A percentile compares a stretch with the other conserved stretches of the same genome.
Conservation (phyloP, 2,113 vertebrate species). For the Hippocampus mohnikei region DNA sequence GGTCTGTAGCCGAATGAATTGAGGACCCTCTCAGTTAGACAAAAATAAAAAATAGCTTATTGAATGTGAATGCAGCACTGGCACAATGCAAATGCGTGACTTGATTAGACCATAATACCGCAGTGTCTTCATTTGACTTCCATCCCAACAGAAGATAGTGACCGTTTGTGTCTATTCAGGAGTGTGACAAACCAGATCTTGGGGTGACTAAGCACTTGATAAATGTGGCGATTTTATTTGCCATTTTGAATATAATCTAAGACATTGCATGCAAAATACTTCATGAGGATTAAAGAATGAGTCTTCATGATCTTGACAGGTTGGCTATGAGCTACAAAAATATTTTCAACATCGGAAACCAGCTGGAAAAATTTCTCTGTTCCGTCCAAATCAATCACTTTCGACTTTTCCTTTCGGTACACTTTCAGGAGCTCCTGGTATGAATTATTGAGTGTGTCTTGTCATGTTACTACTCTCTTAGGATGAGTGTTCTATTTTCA, state of each 20-base stretch:
- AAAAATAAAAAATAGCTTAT: conserved; percentile 56
- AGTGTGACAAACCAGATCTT: conserved; percentile 8
- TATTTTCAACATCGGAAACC: neutral
- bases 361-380: neutral
- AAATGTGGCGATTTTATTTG: conserved; percentile 19
- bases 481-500: conserved; percentile 29
- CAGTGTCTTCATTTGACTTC: neutral
- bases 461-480: conserved; percentile 24
- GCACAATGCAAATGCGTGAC: conserved; percentile 14
- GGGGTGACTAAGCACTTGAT: neutral
- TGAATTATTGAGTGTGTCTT: conserved; percentile 15
- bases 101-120: conserved; percentile 1
- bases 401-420: neutral
- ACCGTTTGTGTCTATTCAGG: conserved; percentile 4
- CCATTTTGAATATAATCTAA: neutral
- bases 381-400: neutral
- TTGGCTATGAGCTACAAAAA: neutral
- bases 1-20: conserved; percentile 48
- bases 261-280: too few relatives aligned
- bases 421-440: conserved; percentile 7
- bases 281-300: neutral
- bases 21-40: conserved; percentile 59
- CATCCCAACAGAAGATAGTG: conserved; percentile 2
- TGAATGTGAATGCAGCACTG: conserved; percentile 32
- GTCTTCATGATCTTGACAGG: neutral